These are phyloP conservation scores for Oreotragus oreotragus DNA, from an alignment of 2,113 vertebrate genomes.

Conservation along the genomic window DNA sequence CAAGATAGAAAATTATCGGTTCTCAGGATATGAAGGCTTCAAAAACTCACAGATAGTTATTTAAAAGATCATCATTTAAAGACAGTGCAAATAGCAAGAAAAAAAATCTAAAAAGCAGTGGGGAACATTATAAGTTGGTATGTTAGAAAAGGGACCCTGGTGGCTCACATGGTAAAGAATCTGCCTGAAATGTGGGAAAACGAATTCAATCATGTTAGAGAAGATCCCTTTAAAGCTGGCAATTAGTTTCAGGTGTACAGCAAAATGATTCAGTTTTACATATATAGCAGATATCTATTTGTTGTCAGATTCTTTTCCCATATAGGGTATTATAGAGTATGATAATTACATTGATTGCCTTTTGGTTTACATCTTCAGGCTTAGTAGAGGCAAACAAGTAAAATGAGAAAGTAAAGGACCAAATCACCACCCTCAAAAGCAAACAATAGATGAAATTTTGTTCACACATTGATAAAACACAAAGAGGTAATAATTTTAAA, in stretches of 20 bases:
- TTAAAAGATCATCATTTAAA: not conserved
- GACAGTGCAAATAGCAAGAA: not conserved
- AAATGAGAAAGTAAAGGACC: not conserved
- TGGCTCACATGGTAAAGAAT: not conserved
- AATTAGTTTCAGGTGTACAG: not conserved
- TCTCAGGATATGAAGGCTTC: not conserved
- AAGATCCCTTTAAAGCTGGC: not conserved
- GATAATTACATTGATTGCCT: not conserved
- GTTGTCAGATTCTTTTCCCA: not conserved
- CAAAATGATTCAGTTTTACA: not conserved
- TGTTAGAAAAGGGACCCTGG: not conserved
- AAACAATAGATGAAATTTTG: not conserved
- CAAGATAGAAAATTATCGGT: not conserved
- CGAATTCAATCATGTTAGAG: not conserved
- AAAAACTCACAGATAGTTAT: not conserved
- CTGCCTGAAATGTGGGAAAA: not conserved
- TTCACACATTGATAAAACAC: not conserved
- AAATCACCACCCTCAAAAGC: not conserved
- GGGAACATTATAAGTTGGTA: not conserved
- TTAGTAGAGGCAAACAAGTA: not conserved
- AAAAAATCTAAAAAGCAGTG: not conserved
- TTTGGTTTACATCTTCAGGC: not conserved
- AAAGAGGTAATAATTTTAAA: not conserved
- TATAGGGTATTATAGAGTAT: not conserved
- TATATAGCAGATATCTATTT: not conserved